phyloP scores from a whole-genome alignment of 2,888 invertebrate genomes.

The Lepidonotus clava region DNA sequence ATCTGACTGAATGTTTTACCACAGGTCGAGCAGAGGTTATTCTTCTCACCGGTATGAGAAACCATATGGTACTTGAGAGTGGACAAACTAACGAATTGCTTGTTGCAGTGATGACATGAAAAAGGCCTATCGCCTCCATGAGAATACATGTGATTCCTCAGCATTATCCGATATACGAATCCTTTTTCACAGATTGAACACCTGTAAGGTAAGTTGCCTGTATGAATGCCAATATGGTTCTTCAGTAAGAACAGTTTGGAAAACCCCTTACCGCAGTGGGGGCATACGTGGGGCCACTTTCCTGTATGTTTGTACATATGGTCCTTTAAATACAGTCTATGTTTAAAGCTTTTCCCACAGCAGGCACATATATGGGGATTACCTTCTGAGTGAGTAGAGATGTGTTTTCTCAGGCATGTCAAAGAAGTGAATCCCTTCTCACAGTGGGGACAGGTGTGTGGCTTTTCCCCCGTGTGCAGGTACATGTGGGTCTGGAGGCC shows the following conservation, averaged over 20 bases:
- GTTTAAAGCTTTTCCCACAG: conserved; percentile 23
- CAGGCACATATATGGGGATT: neutral
- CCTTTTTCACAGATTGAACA: conserved; percentile 13
- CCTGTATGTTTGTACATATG: conserved; percentile 22
- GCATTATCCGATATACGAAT: neutral
- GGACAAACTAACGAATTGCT: too few relatives aligned
- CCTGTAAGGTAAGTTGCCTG: conserved; percentile 4
- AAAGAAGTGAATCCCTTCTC: conserved; percentile 22
- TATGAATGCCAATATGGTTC: conserved; percentile 16
- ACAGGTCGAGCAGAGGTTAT: neutral
- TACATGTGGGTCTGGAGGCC: conserved; percentile 10
- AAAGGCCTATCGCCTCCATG: too few relatives aligned
- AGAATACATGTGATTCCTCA: neutral
- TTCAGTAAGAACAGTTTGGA: neutral
- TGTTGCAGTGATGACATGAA: too few relatives aligned
- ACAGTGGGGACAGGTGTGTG: neutral
- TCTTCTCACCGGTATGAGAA: conserved; percentile 16
- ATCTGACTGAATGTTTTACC: neutral
- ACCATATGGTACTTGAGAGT: too few relatives aligned
- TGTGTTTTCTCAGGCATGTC: neutral
- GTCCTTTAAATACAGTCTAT: neutral
- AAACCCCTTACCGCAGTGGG: conserved; percentile 29
- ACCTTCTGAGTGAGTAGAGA: conserved; percentile 10
- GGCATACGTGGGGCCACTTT: conserved; percentile 14
- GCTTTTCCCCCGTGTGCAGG: conserved; percentile 30